Percentiles rank a stretch among this genome's conserved stretches.
phyloP scores from a whole-genome alignment of 2,797 vertebrate species.

The Semaprochilodus insignis region DNA sequence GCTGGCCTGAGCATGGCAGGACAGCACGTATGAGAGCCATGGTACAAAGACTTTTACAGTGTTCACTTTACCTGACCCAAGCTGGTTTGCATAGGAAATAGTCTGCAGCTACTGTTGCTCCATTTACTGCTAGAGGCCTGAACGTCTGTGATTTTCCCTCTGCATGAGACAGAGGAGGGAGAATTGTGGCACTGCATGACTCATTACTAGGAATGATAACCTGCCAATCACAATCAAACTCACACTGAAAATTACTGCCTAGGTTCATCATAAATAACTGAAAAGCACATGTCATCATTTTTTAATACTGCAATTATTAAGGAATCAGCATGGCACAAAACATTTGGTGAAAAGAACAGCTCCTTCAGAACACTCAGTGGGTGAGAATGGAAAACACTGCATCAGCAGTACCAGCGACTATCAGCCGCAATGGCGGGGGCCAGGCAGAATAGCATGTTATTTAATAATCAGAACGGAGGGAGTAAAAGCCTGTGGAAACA shows the following conservation, averaged over 20 bases:
- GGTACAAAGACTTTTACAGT: constrained; percentile 71
- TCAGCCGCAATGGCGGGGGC: constrained; percentile 64
- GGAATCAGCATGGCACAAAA: constrained; percentile 49
- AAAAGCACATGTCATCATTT: constrained; percentile 37
- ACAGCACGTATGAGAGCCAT: constrained; percentile 64
- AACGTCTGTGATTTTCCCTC: constrained; percentile 6
- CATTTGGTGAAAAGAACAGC: constrained; percentile 46
- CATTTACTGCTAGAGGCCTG: constrained; percentile 25
- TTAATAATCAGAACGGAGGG: constrained; percentile 67
- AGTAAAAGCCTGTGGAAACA: constrained; percentile 62
- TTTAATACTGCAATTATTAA: constrained; percentile 52
- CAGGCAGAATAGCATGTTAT: constrained; percentile 70
- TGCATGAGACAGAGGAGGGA: background rate
- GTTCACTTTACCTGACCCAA: constrained; percentile 68
- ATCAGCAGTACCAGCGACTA: constrained; percentile 71
- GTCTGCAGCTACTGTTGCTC: constrained; percentile 68
- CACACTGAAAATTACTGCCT: constrained; percentile 33
- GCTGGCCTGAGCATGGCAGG: constrained; percentile 58
- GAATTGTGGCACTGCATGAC: constrained; percentile 17
- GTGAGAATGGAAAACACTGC: constrained; percentile 73
- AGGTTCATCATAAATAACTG: constrained; percentile 45
- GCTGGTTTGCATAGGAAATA: constrained; percentile 52
- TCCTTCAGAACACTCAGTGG: constrained; percentile 42
- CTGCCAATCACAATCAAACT: constrained; percentile 48
- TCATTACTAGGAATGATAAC: constrained; percentile 43